phyloP scores from a whole-genome alignment of 2,888 invertebrate species.

The Drosophila lacicola region DNA sequence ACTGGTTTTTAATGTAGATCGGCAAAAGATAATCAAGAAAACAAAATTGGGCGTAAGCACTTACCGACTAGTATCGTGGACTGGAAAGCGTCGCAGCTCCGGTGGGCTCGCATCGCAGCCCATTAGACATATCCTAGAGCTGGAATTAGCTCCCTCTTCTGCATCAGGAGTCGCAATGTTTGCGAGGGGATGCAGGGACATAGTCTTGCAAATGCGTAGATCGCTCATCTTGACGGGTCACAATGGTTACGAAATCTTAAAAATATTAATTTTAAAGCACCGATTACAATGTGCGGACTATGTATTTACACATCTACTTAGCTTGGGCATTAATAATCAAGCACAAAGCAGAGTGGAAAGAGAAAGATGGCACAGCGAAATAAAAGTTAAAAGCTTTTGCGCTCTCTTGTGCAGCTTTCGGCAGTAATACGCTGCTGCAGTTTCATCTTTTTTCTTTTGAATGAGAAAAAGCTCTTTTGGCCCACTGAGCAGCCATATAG shows the following conservation, averaged over 20 bases:
- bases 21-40: slow-evolving; percentile 12
- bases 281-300: slow-evolving; percentile 11
- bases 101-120: slow-evolving; percentile 67
- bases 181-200: slow-evolving; percentile 60
- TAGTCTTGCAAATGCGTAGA: slow-evolving; percentile 61
- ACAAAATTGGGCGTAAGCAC: slow-evolving; percentile 35
- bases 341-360: slow-evolving; percentile 1
- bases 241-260: slow-evolving; percentile 2
- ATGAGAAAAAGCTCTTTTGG: slow-evolving; percentile 40
- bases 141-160: neutral
- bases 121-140: slow-evolving; percentile 68
- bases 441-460: slow-evolving; percentile 36
- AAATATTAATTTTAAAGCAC: neutral
- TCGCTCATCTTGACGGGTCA: slow-evolving; percentile 44
- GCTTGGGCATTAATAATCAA: slow-evolving; percentile 31
- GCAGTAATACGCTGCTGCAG: slow-evolving; percentile 42
- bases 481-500: slow-evolving; percentile 30
- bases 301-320: slow-evolving; percentile 28
- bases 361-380: slow-evolving; percentile 7
- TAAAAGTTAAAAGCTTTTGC: slow-evolving; percentile 45
- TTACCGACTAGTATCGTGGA: slow-evolving; percentile 76
- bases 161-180: slow-evolving; percentile 4
- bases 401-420: slow-evolving; percentile 50
- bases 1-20: slow-evolving; percentile 53
- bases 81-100: slow-evolving; percentile 78